phyloP scores from a whole-genome alignment of 2,113 vertebrate genomes.

The Brienomyrus brachyistius region DNA sequence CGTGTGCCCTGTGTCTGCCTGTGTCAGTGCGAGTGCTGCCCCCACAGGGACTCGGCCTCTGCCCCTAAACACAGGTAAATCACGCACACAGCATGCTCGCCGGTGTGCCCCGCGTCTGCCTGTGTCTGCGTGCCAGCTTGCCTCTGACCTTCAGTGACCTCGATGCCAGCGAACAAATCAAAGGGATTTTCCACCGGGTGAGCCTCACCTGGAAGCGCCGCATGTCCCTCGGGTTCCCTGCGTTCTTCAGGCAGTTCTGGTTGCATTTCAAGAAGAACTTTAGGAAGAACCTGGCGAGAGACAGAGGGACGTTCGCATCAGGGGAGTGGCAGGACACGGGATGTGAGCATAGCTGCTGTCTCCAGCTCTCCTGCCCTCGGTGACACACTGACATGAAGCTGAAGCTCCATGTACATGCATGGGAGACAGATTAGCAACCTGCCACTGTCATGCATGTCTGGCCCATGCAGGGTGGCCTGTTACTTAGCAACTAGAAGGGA shows the following conservation, averaged over 20 bases:
- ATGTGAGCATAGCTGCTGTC: no score
- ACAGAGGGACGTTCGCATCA: conserved; percentile 31
- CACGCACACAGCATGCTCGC: not conserved
- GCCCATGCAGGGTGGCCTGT: conserved; percentile 37
- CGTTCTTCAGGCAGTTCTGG: conserved; percentile 90
- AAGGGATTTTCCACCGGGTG: not conserved
- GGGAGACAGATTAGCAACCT: not conserved
- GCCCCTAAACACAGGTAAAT: not conserved
- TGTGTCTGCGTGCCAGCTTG: not conserved
- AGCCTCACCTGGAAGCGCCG: conserved; percentile 75
- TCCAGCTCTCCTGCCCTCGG: not conserved
- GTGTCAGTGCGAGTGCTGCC: not conserved
- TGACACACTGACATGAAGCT: not conserved
- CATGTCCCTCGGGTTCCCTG: conserved; percentile 84
- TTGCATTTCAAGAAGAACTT: conserved; percentile 90
- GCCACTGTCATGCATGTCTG: not conserved
- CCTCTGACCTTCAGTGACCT: conserved; percentile 2
- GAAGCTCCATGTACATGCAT: not conserved
- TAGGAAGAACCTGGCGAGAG: conserved; percentile 73
- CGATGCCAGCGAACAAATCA: not conserved
- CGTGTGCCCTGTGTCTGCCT: no score
- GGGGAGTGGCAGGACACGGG: not conserved
- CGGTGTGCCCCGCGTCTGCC: no score
- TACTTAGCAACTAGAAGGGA: conserved; percentile 33
- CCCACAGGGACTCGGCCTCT: not conserved